These are phyloP conservation scores for Agrilus mali DNA, from an alignment of 2,888 invertebrate genomes.

Conservation along the genomic window DNA sequence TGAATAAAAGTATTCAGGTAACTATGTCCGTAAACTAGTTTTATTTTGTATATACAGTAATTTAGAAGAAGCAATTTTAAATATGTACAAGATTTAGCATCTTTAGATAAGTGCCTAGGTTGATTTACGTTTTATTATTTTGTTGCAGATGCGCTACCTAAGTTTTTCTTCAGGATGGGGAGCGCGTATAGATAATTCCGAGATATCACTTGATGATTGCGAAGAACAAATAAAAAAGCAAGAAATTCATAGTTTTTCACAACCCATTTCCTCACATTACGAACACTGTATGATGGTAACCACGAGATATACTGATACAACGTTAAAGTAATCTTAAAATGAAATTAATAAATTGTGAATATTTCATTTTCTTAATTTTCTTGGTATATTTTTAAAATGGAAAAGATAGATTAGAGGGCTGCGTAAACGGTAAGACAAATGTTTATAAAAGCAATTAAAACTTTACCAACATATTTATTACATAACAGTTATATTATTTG, in stretches of 20 bases:
- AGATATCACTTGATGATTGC: slow-evolving; percentile 44
- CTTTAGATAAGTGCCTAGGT: neutral
- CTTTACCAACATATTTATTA: too few species aligned
- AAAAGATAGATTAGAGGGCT: slow-evolving; percentile 4
- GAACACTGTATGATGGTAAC: slow-evolving; percentile 36
- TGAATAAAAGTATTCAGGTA: slow-evolving; percentile 45
- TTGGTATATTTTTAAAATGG: neutral
- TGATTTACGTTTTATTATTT: slow-evolving; percentile 3
- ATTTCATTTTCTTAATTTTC: neutral
- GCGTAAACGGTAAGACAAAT: slow-evolving; percentile 2
- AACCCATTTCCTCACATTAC: slow-evolving; percentile 28
- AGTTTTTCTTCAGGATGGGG: slow-evolving; percentile 46
- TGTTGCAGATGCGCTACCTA: slow-evolving; percentile 44
- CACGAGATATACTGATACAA: slow-evolving; percentile 21
- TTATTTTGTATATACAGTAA: too few species aligned
- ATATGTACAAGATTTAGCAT: too few species aligned
- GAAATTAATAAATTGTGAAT: slow-evolving; percentile 1
- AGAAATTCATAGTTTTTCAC: slow-evolving; percentile 24
- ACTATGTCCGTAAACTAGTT: too few species aligned
- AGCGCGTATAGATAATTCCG: slow-evolving; percentile 39
- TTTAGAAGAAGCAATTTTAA: too few species aligned
- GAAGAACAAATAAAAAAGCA: slow-evolving; percentile 35
- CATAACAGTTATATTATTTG: too few species aligned
- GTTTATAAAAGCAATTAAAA: neutral
- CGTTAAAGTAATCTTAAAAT: slow-evolving; percentile 23